A percentile compares a stretch with the other conserved stretches of the same genome.
Evolutionary conservation across 2,888 invertebrate species (phyloP).

Genomic region (Altica lythri): DNA sequence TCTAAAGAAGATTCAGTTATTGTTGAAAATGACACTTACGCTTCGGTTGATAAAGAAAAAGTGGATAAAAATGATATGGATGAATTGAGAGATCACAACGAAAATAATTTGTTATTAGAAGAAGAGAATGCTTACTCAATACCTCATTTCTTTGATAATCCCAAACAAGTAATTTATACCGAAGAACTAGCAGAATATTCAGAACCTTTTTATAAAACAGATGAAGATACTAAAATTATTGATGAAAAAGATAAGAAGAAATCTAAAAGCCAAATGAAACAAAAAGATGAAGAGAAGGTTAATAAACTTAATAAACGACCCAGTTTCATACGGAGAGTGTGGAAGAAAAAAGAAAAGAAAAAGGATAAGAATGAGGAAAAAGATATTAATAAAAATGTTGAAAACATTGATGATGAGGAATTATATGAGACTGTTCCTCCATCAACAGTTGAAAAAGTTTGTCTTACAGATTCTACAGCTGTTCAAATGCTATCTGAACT

Average conservation of each 20-base stretch:
- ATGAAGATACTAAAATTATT: too few relatives aligned
- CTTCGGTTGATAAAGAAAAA: conserved; percentile 25
- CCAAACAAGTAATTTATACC: too few relatives aligned
- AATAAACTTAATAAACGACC: conserved; percentile 38
- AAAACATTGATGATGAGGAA: conserved; percentile 29
- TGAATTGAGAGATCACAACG: conserved; percentile 32
- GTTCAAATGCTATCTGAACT: conserved; percentile 46
- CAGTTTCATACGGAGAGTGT: conserved; percentile 46
- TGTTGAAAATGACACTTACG: conserved; percentile 42
- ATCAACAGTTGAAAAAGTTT: conserved; percentile 27
- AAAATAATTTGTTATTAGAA: conserved; percentile 35
- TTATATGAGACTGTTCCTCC: conserved; percentile 43
- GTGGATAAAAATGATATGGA: background rate
- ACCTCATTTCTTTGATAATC: conserved; percentile 16
- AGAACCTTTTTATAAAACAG: too few relatives aligned
- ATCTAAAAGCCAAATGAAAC: conserved; percentile 18
- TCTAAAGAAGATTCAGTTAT: conserved; percentile 19
- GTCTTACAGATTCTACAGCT: conserved; percentile 27
- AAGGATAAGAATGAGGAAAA: conserved; percentile 26
- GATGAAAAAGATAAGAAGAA: conserved; percentile 14
- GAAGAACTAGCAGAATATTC: too few relatives aligned
- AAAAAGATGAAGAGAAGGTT: conserved; percentile 20
- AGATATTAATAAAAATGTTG: conserved; percentile 1
- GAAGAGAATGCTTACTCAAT: conserved; percentile 32
- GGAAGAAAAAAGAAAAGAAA: conserved; percentile 40